Conservation (phyloP, 2,113 vertebrate species). For the Eclectus roratus region DNA sequence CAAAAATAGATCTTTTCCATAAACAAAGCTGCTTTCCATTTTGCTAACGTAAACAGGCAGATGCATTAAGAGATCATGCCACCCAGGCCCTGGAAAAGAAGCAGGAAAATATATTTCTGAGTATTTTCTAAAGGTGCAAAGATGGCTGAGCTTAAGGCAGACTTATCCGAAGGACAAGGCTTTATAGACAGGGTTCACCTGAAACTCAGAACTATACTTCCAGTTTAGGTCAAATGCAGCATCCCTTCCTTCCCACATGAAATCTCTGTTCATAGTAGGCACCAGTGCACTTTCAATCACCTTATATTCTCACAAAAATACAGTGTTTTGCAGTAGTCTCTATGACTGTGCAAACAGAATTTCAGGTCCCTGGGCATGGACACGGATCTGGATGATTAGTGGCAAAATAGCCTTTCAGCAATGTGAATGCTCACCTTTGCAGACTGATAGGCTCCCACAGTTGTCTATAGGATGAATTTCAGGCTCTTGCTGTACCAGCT, state of each 20-base stretch:
- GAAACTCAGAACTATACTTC: not conserved
- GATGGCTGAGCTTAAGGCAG: not conserved
- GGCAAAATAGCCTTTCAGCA: not conserved
- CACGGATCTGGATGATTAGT: not conserved
- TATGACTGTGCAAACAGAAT: not conserved
- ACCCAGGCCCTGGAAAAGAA: conserved; percentile 60
- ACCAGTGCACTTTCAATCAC: not conserved
- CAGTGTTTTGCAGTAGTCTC: fast-evolving
- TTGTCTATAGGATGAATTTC: not conserved
- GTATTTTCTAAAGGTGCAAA: conserved; percentile 31
- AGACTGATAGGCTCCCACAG: not conserved
- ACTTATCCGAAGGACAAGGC: not conserved
- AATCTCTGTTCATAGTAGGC: not conserved
- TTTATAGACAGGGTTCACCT: not conserved
- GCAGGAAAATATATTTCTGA: conserved; percentile 1
- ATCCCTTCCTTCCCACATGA: not conserved
- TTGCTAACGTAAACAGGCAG: conserved; percentile 76
- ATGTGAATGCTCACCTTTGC: not conserved
- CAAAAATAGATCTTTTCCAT: conserved; percentile 82
- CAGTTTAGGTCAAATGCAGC: not conserved
- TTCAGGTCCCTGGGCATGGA: not conserved
- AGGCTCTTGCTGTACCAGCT: not conserved
- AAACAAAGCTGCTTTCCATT: conserved; percentile 81
- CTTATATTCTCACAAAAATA: not conserved
- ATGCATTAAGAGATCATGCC: conserved; percentile 70